These are phyloP conservation scores for Hydrocynus forskahlii DNA, from an alignment of 2,797 vertebrate species.

Conservation along the genomic window DNA sequence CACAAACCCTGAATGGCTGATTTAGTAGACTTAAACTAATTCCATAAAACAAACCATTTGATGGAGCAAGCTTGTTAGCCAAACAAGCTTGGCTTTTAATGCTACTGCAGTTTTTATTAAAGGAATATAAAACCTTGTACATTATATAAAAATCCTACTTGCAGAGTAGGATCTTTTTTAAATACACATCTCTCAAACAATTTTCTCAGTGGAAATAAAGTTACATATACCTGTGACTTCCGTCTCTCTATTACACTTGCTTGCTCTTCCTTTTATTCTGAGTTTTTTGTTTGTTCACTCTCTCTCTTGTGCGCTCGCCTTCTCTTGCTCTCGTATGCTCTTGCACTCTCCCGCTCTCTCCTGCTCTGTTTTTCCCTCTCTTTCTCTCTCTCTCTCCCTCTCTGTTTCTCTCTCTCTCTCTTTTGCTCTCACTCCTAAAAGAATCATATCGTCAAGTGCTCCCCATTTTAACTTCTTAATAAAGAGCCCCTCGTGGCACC, in stretches of 20 bases:
- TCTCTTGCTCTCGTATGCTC: neutral
- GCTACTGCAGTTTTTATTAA: neutral
- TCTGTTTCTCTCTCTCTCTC: too few relatives aligned
- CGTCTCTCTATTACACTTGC: slow-evolving; percentile 20
- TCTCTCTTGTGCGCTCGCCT: neutral
- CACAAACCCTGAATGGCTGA: slow-evolving; percentile 6
- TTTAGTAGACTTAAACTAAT: slow-evolving; percentile 18
- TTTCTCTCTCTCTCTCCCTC: neutral
- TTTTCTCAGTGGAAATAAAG: slow-evolving; percentile 19
- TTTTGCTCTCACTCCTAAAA: slow-evolving; percentile 6
- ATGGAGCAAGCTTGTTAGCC: neutral
- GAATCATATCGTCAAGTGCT: slow-evolving; percentile 3
- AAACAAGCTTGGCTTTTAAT: neutral
- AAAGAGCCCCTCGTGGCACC: slow-evolving; percentile 23
- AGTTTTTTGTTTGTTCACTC: slow-evolving; percentile 25
- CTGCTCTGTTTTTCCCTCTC: neutral
- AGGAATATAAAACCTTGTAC: neutral
- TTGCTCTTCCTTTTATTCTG: slow-evolving; percentile 26
- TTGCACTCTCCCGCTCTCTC: neutral
- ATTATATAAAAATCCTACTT: slow-evolving; percentile 1
- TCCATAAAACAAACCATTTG: neutral
- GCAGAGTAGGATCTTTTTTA: neutral
- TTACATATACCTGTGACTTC: slow-evolving; percentile 16
- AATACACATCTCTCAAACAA: neutral
- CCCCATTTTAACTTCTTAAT: slow-evolving; percentile 49